Evolutionary conservation across 2,888 invertebrate genomes (phyloP).

Genomic region (Dasypogon diadema): DNA sequence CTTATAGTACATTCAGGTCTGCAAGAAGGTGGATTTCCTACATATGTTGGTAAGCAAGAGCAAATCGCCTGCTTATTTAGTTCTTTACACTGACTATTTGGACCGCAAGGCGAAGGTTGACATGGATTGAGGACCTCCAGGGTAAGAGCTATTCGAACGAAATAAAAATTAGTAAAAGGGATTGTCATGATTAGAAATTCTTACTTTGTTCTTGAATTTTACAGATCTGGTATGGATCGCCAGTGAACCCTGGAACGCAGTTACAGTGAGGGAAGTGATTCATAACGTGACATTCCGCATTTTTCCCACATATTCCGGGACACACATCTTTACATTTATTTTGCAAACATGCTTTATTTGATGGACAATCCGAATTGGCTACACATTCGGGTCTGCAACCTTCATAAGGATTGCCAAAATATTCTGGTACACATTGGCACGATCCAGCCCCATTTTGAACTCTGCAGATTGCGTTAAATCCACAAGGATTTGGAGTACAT

Average conservation of each 20-base stretch:
- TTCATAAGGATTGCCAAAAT: constrained; percentile 78
- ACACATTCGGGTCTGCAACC: constrained; percentile 85
- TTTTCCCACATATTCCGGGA: constrained; percentile 76
- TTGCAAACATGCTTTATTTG: constrained; percentile 77
- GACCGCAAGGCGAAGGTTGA: constrained; percentile 76
- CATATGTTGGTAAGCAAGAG: constrained; percentile 73
- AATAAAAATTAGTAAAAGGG: background rate
- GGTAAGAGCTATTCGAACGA: constrained; percentile 68
- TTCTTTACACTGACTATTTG: constrained; percentile 75
- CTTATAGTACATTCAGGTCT: constrained; percentile 77
- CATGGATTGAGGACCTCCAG: constrained; percentile 72
- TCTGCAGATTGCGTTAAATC: constrained; percentile 75
- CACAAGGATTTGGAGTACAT: constrained; percentile 77
- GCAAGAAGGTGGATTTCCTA: constrained; percentile 76
- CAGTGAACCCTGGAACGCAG: constrained; percentile 69
- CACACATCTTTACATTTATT: constrained; percentile 82
- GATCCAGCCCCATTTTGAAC: constrained; percentile 75
- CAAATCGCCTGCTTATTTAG: constrained; percentile 74
- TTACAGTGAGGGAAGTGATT: constrained; percentile 81
- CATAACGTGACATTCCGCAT: constrained; percentile 78
- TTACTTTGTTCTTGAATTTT: constrained; percentile 70
- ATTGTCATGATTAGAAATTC: constrained; percentile 57
- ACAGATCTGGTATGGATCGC: constrained; percentile 76
- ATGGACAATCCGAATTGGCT: constrained; percentile 78
- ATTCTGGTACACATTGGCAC: constrained; percentile 73